phyloP scores from a whole-genome alignment of 2,888 invertebrate genomes.

The Drosophila infuscata region DNA sequence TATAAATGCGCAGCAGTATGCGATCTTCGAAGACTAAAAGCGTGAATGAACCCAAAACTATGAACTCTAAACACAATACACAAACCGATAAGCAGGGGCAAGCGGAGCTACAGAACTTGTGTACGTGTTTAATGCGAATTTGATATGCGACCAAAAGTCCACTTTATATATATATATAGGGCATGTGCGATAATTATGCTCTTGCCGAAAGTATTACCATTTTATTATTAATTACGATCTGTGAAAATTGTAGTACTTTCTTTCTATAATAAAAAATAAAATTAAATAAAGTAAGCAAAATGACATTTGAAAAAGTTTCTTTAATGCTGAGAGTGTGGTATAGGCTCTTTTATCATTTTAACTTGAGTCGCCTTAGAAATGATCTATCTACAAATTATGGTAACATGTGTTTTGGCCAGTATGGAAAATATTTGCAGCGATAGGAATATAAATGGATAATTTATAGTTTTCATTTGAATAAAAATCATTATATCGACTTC shows the following conservation, averaged over 20 bases:
- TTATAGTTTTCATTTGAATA: not conserved
- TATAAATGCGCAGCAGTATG: slow-evolving; percentile 28
- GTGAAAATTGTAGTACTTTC: not conserved
- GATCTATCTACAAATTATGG: not conserved
- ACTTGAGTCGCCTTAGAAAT: not conserved
- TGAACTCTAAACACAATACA: slow-evolving; percentile 13
- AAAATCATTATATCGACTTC: not conserved
- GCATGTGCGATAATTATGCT: slow-evolving; percentile 12
- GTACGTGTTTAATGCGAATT: slow-evolving; percentile 48
- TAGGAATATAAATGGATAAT: not conserved
- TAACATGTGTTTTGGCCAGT: no score
- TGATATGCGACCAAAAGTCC: slow-evolving; percentile 33
- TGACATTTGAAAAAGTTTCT: not conserved
- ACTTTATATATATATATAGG: not conserved
- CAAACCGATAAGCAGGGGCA: not conserved
- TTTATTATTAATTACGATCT: slow-evolving; percentile 8
- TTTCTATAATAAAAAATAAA: not conserved
- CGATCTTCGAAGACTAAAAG: slow-evolving; percentile 56
- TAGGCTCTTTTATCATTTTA: not conserved
- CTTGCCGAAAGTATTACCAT: not conserved
- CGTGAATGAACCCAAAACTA: slow-evolving; percentile 42
- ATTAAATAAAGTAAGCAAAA: not conserved
- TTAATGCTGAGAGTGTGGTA: not conserved
- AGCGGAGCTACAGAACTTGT: slow-evolving; percentile 5
- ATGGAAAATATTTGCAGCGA: not conserved